phyloP scores from a whole-genome alignment of 2,113 vertebrate species.

The Reinhardtius hippoglossoides region DNA sequence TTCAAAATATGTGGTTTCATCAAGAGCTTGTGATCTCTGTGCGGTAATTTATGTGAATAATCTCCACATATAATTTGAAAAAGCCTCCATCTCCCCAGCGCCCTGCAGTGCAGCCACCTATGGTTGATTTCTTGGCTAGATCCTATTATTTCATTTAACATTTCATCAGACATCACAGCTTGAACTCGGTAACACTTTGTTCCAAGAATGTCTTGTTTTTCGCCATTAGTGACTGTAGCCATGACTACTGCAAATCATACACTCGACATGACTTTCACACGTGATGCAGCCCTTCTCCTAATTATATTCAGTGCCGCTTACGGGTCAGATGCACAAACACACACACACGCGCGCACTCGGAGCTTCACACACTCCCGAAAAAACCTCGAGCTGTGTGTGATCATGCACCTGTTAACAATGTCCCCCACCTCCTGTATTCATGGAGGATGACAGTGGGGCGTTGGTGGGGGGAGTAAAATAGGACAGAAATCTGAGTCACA shows the following conservation, averaged over 20 bases:
- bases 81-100: conserved; percentile 41
- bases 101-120: conserved; percentile 60
- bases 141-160: conserved; percentile 75
- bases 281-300: conserved; percentile 49
- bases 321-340: conserved; percentile 36
- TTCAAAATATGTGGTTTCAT: conserved; percentile 56
- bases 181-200: conserved; percentile 62
- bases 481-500: conserved; percentile 44
- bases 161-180: conserved; percentile 79
- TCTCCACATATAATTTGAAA: conserved; percentile 57
- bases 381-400: conserved; percentile 5
- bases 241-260: conserved; percentile 66
- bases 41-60: conserved; percentile 69
- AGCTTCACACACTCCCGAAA: not conserved
- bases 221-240: conserved; percentile 53
- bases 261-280: conserved; percentile 48
- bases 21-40: conserved; percentile 40
- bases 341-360: conserved; percentile 9
- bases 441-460: conserved; percentile 23
- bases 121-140: conserved; percentile 67
- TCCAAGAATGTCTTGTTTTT: conserved; percentile 58
- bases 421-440: conserved; percentile 10
- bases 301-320: conserved; percentile 41
- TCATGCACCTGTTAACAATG: conserved; percentile 34
- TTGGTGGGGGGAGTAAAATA: not conserved